A percentile compares a stretch with the other conserved stretches of the same genome.
Evolutionary conservation across 1,140 invertebrate species (phyloP).

Genomic region (Drosophila elegans): DNA sequence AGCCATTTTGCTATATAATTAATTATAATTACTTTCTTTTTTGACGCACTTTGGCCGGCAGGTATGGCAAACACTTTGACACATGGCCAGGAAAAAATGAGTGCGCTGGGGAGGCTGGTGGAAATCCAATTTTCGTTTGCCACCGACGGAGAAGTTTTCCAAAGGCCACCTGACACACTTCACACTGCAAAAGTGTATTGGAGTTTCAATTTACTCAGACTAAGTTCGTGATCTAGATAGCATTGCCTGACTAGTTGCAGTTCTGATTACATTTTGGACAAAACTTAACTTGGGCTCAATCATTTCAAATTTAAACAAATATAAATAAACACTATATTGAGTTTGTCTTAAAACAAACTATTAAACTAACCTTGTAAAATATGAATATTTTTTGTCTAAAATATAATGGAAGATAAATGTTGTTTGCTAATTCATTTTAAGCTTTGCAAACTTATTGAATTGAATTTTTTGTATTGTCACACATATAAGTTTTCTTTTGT

Average conservation of each 20-base stretch:
- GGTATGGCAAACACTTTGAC: conserved; percentile 34
- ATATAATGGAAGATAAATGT: no score
- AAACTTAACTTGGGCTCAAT: no score
- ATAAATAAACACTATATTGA: no score
- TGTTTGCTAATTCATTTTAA: no score
- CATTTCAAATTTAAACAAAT: no score
- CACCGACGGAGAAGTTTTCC: conserved; percentile 12
- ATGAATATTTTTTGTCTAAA: no score
- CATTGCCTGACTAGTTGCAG: no score
- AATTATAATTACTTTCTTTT: conserved; percentile 57
- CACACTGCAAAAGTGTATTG: conserved; percentile 2
- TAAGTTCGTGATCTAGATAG: conserved; percentile 14
- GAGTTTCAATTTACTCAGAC: conserved; percentile 2
- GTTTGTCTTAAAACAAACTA: no score
- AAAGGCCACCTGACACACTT: conserved; percentile 39
- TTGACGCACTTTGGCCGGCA: conserved; percentile 21
- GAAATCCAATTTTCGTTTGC: conserved; percentile 42
- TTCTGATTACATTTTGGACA: no score
- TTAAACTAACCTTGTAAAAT: no score
- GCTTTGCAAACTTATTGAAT: no score
- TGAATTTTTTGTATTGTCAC: background rate
- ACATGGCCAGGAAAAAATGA: conserved; percentile 36
- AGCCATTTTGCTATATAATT: conserved; percentile 47
- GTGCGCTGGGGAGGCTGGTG: conserved; percentile 2
- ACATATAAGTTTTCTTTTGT: background rate